Percentiles rank a stretch among this genome's conserved stretches.
These are phyloP conservation scores for Leucophora obtusa DNA, from an alignment of 2,888 invertebrate species.

Conservation along the genomic window DNA sequence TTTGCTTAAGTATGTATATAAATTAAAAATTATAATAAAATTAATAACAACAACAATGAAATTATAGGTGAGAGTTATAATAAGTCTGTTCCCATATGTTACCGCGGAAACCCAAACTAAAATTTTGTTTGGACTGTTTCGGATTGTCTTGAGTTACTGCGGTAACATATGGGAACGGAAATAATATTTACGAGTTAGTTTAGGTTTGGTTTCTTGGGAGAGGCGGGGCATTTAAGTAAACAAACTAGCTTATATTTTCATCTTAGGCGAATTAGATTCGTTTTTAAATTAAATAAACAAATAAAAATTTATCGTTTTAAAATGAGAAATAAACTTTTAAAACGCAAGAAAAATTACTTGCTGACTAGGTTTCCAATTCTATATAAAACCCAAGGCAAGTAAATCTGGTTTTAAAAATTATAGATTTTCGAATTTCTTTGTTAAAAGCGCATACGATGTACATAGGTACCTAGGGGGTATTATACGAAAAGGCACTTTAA, in stretches of 20 bases:
- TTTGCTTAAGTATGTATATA: neutral
- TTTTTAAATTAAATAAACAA: conserved; percentile 1
- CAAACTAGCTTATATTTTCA: conserved; percentile 37
- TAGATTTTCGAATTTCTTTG: neutral
- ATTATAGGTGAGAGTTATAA: neutral
- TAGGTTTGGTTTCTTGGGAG: conserved; percentile 27
- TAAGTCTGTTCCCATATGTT: no score
- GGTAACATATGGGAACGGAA: no score
- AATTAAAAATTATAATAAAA: neutral
- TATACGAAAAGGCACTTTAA: neutral
- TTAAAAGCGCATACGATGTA: neutral
- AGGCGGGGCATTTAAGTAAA: conserved; percentile 10
- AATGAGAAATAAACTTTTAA: conserved; percentile 11
- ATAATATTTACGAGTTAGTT: conserved; percentile 32
- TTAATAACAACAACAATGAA: neutral
- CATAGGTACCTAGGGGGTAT: neutral
- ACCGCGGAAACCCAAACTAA: no score
- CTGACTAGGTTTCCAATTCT: conserved; percentile 13
- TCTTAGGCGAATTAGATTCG: conserved; percentile 35
- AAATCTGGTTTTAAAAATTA: neutral
- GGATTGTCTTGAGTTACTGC: no score
- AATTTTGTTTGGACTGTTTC: no score
- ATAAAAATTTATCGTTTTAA: conserved; percentile 16
- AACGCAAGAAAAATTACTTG: neutral
- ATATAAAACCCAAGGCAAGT: conserved; percentile 37